Evolutionary conservation across 1,140 invertebrate species (phyloP).

Genomic region (Dermatophagoides farinae): DNA sequence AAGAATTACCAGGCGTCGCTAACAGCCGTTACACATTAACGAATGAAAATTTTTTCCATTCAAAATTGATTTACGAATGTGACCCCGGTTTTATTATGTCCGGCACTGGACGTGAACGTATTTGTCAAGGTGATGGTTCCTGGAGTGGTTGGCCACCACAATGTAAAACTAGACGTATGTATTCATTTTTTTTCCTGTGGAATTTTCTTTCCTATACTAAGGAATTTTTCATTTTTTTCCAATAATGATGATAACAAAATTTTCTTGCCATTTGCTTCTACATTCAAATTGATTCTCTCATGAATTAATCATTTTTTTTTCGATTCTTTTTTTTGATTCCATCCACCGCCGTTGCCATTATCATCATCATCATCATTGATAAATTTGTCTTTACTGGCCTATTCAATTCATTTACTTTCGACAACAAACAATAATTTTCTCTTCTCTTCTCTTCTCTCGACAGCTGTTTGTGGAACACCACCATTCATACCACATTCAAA

Average conservation of each 20-base stretch:
- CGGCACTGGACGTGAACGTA: constrained; percentile 48
- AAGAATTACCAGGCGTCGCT: constrained; percentile 43
- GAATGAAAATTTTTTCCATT: constrained; percentile 52
- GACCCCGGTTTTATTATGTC: constrained; percentile 64
- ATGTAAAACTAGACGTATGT: constrained; percentile 66
- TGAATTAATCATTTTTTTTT: background rate
- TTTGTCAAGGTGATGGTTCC: constrained; percentile 70
- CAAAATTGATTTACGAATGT: constrained; percentile 60
- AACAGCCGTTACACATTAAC: constrained; percentile 40
- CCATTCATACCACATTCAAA: constrained; percentile 65
- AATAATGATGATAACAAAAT: background rate
- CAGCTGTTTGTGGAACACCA: constrained; percentile 65
- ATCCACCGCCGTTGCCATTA: background rate
- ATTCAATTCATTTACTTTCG: background rate
- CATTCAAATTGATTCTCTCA: background rate
- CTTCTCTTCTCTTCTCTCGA: background rate
- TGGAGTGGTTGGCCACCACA: constrained; percentile 70
- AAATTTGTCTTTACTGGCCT: background rate
- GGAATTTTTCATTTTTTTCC: too few species aligned
- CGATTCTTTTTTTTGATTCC: background rate
- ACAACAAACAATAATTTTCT: background rate
- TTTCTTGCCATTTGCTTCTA: background rate
- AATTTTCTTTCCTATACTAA: too few species aligned
- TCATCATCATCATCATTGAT: background rate
- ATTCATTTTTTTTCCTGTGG: background rate